Evolutionary conservation across 2,888 invertebrate species (phyloP).

Genomic region (Protonemura montana): DNA sequence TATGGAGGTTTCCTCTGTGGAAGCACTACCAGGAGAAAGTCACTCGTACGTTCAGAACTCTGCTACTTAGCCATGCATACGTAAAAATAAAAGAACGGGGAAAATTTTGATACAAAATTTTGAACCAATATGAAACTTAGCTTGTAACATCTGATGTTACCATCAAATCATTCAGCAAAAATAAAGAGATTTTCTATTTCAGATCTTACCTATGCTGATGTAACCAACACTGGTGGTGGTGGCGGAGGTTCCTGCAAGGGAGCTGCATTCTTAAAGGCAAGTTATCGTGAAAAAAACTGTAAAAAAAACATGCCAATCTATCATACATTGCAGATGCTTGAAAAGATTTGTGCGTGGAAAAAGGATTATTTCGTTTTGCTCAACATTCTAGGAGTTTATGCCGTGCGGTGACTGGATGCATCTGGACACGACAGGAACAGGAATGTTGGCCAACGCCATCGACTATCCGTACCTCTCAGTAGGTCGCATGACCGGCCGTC

Average conservation of each 20-base stretch:
- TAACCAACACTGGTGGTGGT: conserved; percentile 43
- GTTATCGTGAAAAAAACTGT: not conserved
- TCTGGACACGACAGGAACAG: conserved; percentile 77
- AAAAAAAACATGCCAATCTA: too few species aligned
- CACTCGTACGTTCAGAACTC: conserved; percentile 56
- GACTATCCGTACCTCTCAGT: conserved; percentile 69
- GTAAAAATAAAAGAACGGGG: too few species aligned
- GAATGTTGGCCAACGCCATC: conserved; percentile 69
- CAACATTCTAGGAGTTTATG: conserved; percentile 66
- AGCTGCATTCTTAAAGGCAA: conserved; percentile 71
- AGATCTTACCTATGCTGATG: conserved; percentile 42
- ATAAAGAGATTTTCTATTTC: too few species aligned
- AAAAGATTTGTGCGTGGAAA: not conserved
- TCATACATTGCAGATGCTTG: not conserved
- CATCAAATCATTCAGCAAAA: too few species aligned
- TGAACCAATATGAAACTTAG: too few species aligned
- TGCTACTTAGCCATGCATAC: not conserved
- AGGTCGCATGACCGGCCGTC: conserved; percentile 70
- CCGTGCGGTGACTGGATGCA: conserved; percentile 80
- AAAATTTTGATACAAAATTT: too few species aligned
- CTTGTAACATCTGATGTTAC: not conserved
- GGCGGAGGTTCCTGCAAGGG: conserved; percentile 71
- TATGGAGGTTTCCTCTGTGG: conserved; percentile 86
- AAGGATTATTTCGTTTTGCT: not conserved
- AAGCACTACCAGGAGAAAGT: conserved; percentile 71